Evolutionary conservation across 2,888 invertebrate genomes (phyloP), one percentile per base, ranked within the genome.

Genomic region (Masnerella sp.): DNA sequence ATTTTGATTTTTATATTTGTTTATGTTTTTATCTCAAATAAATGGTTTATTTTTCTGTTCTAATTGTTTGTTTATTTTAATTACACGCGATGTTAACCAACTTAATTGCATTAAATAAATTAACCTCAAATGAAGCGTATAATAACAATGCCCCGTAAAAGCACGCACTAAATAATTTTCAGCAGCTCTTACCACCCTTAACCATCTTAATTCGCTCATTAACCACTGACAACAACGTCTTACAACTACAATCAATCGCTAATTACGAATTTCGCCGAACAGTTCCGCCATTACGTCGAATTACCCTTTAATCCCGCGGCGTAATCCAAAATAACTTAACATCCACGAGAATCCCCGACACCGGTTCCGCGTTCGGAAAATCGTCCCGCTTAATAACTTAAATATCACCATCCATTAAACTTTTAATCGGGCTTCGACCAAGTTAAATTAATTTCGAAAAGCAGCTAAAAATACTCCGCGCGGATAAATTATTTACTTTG

Each of bases 331-430:
- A 62, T 52, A 62, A 52, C 42, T 51, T 36, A 52, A 62, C 42
- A 43, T 52, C 51, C 34, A 52, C 52, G 32, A 34, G 62, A 20
- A 51, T 51, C 51, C 51, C 40, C 40, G n/a, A n/a, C 28, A 22
- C 49, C 32, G 20, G 30, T 49, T 15, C 18, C 28, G 54, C 42
- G 30, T 42, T 52, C 11, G 34, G 17, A 17, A 42, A 42, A 62
- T 62, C 62, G 52, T 25, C 43, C 42, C 49, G 17, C 52, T 43
- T 52, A 18, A 52, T 62, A 43, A 62, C 64, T 64, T 64, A 45
- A 64, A 64, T 54, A 64, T 64, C 64, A 54, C 36, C 36, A 30
- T 40, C 43, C 30, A 64, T 65, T 65, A 65, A 65, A 56, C 65
- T 65, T 65, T 56, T 49, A 51, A 62, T 32, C 32, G 32, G 7